Conservation (phyloP, 2,888 invertebrate species). For the Agrilus mali region DNA sequence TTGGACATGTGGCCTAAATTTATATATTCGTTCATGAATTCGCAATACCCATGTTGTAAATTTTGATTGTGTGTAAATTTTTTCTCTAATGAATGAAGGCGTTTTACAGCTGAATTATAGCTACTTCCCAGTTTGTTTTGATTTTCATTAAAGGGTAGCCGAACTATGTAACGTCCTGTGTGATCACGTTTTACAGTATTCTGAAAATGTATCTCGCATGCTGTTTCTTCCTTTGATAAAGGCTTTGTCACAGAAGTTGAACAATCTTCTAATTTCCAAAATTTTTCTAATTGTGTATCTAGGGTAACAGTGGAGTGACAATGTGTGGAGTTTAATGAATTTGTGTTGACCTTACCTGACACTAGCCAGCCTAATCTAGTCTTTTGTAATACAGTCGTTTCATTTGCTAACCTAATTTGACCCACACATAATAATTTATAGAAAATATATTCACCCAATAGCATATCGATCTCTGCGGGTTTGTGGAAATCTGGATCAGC, state of each 20-base stretch:
- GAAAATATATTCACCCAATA: too few species aligned
- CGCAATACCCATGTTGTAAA: background rate
- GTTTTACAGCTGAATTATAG: too few species aligned
- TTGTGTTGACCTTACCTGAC: background rate
- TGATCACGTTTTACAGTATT: background rate
- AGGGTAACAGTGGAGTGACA: background rate
- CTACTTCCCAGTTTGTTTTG: background rate
- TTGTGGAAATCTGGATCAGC: conserved; percentile 1
- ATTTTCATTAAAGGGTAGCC: background rate
- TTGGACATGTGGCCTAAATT: background rate
- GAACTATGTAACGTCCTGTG: conserved; percentile 1
- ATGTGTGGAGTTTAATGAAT: background rate
- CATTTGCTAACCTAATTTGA: background rate
- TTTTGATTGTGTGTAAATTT: background rate
- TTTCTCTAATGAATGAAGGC: background rate
- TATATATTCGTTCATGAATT: conserved; percentile 2
- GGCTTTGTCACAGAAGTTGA: background rate
- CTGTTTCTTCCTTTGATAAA: background rate
- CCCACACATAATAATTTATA: too few species aligned
- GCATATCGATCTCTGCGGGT: background rate
- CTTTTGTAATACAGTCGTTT: background rate
- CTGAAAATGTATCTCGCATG: conserved; percentile 2
- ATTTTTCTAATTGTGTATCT: too few species aligned
- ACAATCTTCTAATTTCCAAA: conserved; percentile 1
- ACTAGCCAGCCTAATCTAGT: background rate